A percentile compares a stretch with the other conserved stretches of the same genome.
These are phyloP conservation scores for Lasioglossum morio DNA, from an alignment of 2,888 invertebrate genomes.

Conservation along the genomic window DNA sequence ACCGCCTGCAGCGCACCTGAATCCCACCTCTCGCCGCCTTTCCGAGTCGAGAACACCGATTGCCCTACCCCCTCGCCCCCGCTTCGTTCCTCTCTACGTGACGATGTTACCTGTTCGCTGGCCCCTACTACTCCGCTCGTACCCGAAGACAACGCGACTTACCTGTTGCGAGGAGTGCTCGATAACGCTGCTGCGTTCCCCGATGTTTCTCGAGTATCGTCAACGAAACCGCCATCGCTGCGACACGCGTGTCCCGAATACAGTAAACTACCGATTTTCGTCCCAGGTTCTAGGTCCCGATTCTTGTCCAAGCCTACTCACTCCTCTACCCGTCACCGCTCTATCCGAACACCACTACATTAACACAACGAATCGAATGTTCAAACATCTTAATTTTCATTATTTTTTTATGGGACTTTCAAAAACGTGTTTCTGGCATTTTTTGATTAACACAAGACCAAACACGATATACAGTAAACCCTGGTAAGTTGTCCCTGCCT, in stretches of 20 bases:
- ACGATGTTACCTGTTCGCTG: neutral
- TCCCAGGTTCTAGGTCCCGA: too few species aligned
- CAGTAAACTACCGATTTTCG: too few species aligned
- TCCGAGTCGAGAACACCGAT: neutral
- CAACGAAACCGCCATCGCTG: neutral
- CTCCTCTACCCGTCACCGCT: too few species aligned
- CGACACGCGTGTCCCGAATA: neutral
- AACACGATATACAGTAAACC: too few species aligned
- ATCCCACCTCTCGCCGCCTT: conserved; percentile 44
- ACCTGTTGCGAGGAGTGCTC: conserved; percentile 8
- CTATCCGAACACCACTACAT: too few species aligned
- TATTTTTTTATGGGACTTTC: too few species aligned
- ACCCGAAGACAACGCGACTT: neutral
- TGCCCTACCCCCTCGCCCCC: neutral
- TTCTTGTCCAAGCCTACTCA: too few species aligned
- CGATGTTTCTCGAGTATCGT: neutral
- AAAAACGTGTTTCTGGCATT: too few species aligned
- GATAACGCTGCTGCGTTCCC: neutral
- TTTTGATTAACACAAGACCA: too few species aligned
- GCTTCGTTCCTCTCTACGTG: neutral
- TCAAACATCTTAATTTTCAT: too few species aligned
- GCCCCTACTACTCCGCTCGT: neutral
- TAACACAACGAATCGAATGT: too few species aligned
- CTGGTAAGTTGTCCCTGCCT: too few species aligned
- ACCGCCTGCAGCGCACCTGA: conserved; percentile 63